These are phyloP conservation scores for Epiblema foenella DNA, from an alignment of 2,888 invertebrate genomes.

Conservation along the genomic window DNA sequence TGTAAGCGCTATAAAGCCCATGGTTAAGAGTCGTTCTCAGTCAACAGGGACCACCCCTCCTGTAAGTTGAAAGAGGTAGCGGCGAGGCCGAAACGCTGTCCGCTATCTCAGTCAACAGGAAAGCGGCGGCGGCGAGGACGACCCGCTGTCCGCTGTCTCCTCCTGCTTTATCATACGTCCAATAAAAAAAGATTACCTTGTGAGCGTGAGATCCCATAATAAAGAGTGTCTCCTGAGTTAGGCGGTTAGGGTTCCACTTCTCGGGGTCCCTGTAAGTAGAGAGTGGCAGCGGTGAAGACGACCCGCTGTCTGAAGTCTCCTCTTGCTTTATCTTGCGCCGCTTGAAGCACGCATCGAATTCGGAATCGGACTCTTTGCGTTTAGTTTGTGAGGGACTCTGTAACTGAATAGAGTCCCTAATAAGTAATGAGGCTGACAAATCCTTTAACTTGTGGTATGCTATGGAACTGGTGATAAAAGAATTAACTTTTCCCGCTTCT, in stretches of 20 bases:
- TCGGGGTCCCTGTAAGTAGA: slow-evolving; percentile 85
- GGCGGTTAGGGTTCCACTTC: slow-evolving; percentile 90
- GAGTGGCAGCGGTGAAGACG: slow-evolving; percentile 70
- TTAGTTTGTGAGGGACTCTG: slow-evolving; percentile 85
- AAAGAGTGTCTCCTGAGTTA: slow-evolving; percentile 89
- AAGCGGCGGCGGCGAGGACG: slow-evolving; percentile 67
- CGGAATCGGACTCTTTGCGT: slow-evolving; percentile 88
- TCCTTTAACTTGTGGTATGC: too few species aligned
- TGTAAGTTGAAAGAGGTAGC: slow-evolving; percentile 74
- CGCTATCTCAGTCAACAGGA: too few species aligned
- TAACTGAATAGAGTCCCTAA: slow-evolving; percentile 54
- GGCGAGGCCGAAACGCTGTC: slow-evolving; percentile 74
- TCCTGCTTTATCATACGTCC: slow-evolving; percentile 53
- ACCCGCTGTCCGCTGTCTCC: slow-evolving; percentile 61
- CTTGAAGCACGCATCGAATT: slow-evolving; percentile 83
- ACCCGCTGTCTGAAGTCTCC: slow-evolving; percentile 66
- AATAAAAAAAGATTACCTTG: slow-evolving; percentile 73
- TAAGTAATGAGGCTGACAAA: neutral
- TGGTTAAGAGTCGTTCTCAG: too few species aligned
- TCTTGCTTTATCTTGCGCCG: slow-evolving; percentile 77
- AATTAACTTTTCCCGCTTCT: too few species aligned
- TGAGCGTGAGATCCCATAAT: slow-evolving; percentile 92
- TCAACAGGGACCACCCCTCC: too few species aligned
- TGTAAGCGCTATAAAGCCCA: too few species aligned
- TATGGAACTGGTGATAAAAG: too few species aligned